phyloP scores from a whole-genome alignment of 64 coral and sea anemone genomes.

The Hydrozoanthus tunicans region DNA sequence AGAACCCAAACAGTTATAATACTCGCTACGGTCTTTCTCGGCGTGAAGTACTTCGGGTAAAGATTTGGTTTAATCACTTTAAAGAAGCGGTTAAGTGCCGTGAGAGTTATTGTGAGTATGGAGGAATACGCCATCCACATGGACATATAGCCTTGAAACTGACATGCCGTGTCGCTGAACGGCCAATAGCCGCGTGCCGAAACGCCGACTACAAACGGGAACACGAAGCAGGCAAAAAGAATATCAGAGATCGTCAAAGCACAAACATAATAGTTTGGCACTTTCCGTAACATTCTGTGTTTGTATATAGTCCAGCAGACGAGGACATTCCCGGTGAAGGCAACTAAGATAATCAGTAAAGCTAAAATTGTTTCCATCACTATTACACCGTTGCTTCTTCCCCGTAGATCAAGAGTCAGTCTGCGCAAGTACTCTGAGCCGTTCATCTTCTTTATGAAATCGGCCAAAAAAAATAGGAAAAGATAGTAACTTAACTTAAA shows the following conservation, averaged over 20 bases:
- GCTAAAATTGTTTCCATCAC: neutral
- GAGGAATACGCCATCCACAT: slow-evolving; percentile 52
- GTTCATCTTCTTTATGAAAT: slow-evolving; percentile 1
- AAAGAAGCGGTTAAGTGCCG: slow-evolving; percentile 42
- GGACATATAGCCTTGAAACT: slow-evolving; percentile 28
- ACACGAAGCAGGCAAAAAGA: neutral
- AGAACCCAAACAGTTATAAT: slow-evolving; percentile 22
- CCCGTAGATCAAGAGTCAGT: neutral
- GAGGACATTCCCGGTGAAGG: slow-evolving; percentile 26
- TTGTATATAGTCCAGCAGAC: slow-evolving; percentile 42
- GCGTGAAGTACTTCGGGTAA: slow-evolving; percentile 22
- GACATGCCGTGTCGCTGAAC: slow-evolving; percentile 7
- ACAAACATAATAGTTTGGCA: slow-evolving; percentile 51
- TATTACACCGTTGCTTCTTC: neutral
- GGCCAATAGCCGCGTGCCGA: slow-evolving; percentile 23
- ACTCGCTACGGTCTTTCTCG: slow-evolving; percentile 22
- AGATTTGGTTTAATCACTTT: slow-evolving; percentile 34
- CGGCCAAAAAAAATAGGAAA: neutral
- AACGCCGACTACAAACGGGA: slow-evolving; percentile 34
- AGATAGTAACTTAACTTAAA: neutral
- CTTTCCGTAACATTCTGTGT: slow-evolving; percentile 17
- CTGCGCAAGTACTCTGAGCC: neutral
- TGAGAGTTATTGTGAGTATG: slow-evolving; percentile 42
- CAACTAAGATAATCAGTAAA: neutral
- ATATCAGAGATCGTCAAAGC: slow-evolving; percentile 28